A percentile compares a stretch with the other conserved stretches of the same genome.
Conservation (phyloP, 2,113 vertebrate species). For the Lophotis ruficrista region DNA sequence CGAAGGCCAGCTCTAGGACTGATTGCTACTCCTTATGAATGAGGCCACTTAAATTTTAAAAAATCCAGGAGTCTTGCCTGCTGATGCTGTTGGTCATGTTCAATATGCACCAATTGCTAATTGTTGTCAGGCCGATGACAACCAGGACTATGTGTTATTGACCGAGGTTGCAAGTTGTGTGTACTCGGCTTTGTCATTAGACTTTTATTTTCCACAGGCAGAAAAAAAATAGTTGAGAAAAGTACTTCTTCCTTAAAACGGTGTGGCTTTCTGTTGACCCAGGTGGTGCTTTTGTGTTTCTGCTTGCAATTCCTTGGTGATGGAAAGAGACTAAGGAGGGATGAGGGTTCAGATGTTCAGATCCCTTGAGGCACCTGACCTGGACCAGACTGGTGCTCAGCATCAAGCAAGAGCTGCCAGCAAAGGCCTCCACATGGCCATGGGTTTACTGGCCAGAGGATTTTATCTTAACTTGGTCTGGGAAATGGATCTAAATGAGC, state of each 20-base stretch:
- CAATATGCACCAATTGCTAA: neutral
- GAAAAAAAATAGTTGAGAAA: neutral
- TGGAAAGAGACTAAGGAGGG: neutral
- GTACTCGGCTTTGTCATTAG: neutral
- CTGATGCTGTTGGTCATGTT: neutral
- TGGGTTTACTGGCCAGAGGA: neutral
- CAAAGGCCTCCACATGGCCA: fast-evolving
- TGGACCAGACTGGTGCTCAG: neutral
- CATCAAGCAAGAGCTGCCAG: fast-evolving
- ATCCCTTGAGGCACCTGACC: neutral
- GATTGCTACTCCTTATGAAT: neutral
- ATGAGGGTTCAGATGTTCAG: neutral
- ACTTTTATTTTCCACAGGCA: neutral
- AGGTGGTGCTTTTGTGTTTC: neutral
- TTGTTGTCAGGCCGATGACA: neutral
- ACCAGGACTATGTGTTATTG: neutral
- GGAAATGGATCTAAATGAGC: neutral
- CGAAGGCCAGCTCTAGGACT: neutral
- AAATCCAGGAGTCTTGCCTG: neutral
- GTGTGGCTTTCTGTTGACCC: neutral
- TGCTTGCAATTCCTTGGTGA: neutral
- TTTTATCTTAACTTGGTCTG: neutral
- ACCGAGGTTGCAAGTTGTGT: neutral
- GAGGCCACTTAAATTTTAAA: neutral
- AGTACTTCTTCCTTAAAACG: neutral